Base-by-base conservation (phyloP, 1,140 invertebrate species). In the Drosophila nebulosa region DNA sequence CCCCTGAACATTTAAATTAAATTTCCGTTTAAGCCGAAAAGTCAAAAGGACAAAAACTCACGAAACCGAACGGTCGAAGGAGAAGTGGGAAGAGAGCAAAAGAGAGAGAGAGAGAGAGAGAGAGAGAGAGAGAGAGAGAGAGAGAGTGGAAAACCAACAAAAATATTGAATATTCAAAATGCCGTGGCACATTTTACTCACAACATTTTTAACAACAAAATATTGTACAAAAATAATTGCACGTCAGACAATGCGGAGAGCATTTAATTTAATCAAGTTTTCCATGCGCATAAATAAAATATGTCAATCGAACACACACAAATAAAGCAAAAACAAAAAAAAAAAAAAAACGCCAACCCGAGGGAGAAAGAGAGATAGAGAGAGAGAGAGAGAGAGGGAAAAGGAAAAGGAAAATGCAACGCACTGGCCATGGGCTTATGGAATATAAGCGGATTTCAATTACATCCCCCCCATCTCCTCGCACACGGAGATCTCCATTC, bases 261-360 rank as follows among this genome's bases (percentile, higher is more conserved):
- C 57, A 69, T 76, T 79, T 79, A 73, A 76, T 84, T 84, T 66
- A 64, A 85, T 84, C 59, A 79, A 79, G 27, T 75, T 71, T 75
- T 42, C 14, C 51, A 22, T 24, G 63, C 52, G 75, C 71, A 64
- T 74, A 65, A 74, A 83, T 75, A 66, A 69, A 69, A 52, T 58
- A 80, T 73, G 59, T 32, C 27, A 64, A 65, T 30, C 50, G 9
- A 46, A 68, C n/a, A n/a, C n/a, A 68, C 24, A 63, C 36, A 46
- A 56, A 59, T 53, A 53, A 53, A 50, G 46, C 22, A 50, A 46
- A 46, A 53, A 27, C 51, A 27, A 27, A 27, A 27, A 4, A 2
- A 27, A 27, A 5, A 27, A 30, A 27, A 7, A 30, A 30, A 30
- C 7, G 10, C 7, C 27, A 30, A 10, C 26, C 26, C n/a, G n/a